A percentile compares a stretch with the other conserved stretches of the same genome.
Evolutionary conservation across 2,113 vertebrate species (phyloP).

Genomic region (Vanacampus margaritifer): DNA sequence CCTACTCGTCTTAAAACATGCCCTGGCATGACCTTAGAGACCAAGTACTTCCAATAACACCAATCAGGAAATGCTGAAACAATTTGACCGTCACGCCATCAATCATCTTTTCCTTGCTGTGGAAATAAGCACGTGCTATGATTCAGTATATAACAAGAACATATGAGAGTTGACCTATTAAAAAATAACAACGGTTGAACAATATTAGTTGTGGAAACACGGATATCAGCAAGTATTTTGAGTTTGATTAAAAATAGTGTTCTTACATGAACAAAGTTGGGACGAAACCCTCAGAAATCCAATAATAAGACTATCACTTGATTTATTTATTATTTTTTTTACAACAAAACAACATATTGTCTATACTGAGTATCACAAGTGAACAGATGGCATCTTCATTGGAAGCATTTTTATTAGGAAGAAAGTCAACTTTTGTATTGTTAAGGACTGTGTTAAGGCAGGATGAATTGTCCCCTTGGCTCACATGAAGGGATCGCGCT

Average conservation of each 20-base stretch:
- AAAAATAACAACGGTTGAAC: too few relatives aligned
- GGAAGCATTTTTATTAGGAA: conserved; percentile 5
- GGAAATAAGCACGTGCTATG: too few relatives aligned
- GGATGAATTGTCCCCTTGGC: conserved; percentile 29
- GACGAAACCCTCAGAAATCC: background rate
- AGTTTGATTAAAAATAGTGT: background rate
- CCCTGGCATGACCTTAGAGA: background rate
- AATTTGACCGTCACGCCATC: background rate
- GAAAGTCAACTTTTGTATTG: conserved; percentile 12
- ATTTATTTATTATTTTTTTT: background rate
- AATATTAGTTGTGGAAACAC: too few relatives aligned
- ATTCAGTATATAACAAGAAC: background rate
- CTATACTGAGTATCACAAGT: background rate
- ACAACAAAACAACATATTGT: background rate
- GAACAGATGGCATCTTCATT: background rate
- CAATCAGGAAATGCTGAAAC: background rate
- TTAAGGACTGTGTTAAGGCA: conserved; percentile 16
- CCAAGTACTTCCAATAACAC: background rate
- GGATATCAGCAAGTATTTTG: background rate
- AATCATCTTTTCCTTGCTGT: background rate
- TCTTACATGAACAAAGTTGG: background rate
- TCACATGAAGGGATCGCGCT: conserved; percentile 39
- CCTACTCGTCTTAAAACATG: too few relatives aligned
- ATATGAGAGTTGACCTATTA: too few relatives aligned
- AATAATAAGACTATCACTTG: background rate